Percentiles rank a stretch among this genome's conserved stretches.
These are phyloP conservation scores for Ennomos quercinarius DNA, from an alignment of 2,888 invertebrate species.

Conservation along the genomic window DNA sequence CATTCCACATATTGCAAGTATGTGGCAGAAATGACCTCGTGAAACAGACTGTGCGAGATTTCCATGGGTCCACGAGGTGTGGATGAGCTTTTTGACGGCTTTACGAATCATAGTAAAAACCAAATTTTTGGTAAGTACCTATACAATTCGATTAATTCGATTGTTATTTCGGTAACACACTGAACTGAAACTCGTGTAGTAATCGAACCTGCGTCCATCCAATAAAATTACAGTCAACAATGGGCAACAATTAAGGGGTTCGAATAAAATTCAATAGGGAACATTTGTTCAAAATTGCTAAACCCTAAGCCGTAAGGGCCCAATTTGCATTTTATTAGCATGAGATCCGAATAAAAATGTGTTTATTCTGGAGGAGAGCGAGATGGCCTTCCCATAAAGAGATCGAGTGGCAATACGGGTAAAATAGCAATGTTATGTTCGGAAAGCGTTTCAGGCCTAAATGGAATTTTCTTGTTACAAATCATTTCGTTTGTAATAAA, in stretches of 20 bases:
- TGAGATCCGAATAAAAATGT: conserved; percentile 80
- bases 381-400: conserved; percentile 68
- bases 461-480: conserved; percentile 53
- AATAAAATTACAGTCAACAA: conserved; percentile 53
- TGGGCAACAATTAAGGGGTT: conserved; percentile 71
- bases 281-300: conserved; percentile 79
- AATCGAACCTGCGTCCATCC: conserved; percentile 42
- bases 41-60: too few relatives aligned
- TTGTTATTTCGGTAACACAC: conserved; percentile 32
- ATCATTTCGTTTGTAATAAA: conserved; percentile 34
- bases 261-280: conserved; percentile 77
- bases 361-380: conserved; percentile 77
- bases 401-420: conserved; percentile 68
- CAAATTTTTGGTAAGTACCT: neutral
- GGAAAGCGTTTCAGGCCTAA: conserved; percentile 57
- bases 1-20: too few relatives aligned
- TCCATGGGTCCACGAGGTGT: too few relatives aligned
- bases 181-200: conserved; percentile 37
- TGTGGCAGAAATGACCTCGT: too few relatives aligned
- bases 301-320: conserved; percentile 76
- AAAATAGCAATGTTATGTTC: conserved; percentile 61
- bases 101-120: neutral
- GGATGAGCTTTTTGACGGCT: too few relatives aligned
- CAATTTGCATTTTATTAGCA: conserved; percentile 82
- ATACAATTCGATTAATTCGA: neutral